Base-by-base conservation (phyloP, 2,113 vertebrate genomes). In the Tor tambroides region DNA sequence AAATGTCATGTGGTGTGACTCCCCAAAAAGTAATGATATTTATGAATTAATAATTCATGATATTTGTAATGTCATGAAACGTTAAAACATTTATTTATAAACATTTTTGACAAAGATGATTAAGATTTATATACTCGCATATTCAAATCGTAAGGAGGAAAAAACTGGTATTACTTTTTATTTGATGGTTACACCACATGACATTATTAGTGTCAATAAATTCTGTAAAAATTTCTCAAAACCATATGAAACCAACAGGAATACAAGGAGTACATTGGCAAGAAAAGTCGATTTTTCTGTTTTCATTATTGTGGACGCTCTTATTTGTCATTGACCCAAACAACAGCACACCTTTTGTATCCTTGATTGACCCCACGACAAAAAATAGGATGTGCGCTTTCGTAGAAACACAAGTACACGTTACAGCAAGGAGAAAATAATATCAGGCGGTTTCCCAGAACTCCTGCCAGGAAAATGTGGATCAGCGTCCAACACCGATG, bases 381-480 rank as follows among this genome's bases (percentile, higher is more conserved):
- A 17, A 43, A 61, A 71, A 43, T 35, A 65, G 26, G 30, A 15
- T 21, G 41, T 28, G n/a, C 3, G 54, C 35, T 87, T 30, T 59
- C 6, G 19, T 86, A 51, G 8, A 41, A 75, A 85, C 46, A 71
- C n/a, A 23, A 15, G 10, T 10, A 32, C 46, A n/a, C 14, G 10
- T 5, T 41, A 69, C 11, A 2, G 11, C 82, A 85, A 76, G 82
- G 74, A 0, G 14, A 80, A 80, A 43, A 63, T 85, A 87, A 89
- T 88, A 87, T 87, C 30, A 30, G 35, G 61, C 49, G 0, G 71
- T 71, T 91, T 92, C 86, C 85, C 87, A 85, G 87, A 69, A 17
- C 51, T 83, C n/a, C 61, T 88, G 92, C 91, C 89, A 90, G 91
- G 91, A 93, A 93, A 92, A 89, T 81, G 82, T 89, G 88, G 23